phyloP scores from a whole-genome alignment of 53 echinoderm and acorn worm genomes.

The Actinopyga echinites region DNA sequence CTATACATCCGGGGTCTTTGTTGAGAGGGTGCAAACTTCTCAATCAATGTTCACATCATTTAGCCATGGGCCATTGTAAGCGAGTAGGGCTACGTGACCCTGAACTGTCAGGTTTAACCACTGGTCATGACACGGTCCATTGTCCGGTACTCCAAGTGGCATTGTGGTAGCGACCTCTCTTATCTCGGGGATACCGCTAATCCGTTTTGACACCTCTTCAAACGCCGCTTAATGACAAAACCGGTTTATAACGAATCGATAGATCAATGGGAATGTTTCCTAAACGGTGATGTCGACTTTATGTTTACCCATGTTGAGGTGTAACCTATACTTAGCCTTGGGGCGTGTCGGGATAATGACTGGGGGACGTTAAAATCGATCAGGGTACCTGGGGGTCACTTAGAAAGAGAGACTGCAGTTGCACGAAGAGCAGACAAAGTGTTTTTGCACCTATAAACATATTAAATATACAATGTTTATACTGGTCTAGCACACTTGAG shows the following conservation, averaged over 20 bases:
- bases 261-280: neutral
- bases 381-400: no score
- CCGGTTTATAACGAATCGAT: neutral
- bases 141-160: neutral
- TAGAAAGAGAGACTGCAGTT: no score
- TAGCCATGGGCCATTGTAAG: constrained; percentile 36
- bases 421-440: no score
- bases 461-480: no score
- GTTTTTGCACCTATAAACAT: no score
- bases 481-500: no score
- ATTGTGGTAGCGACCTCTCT: no score
- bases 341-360: constrained; percentile 9
- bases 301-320: constrained; percentile 5
- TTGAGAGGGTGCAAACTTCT: neutral
- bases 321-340: constrained; percentile 30
- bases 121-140: neutral
- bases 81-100: constrained; percentile 11
- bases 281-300: neutral
- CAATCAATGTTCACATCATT: constrained; percentile 13
- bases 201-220: constrained; percentile 28
- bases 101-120: constrained; percentile 17
- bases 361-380: constrained; percentile 4
- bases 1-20: no score
- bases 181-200: neutral
- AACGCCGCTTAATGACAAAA: neutral